Percentiles rank a stretch among this genome's conserved stretches.
Evolutionary conservation across 2,113 vertebrate genomes (phyloP).

Genomic region (Castor canadensis): DNA sequence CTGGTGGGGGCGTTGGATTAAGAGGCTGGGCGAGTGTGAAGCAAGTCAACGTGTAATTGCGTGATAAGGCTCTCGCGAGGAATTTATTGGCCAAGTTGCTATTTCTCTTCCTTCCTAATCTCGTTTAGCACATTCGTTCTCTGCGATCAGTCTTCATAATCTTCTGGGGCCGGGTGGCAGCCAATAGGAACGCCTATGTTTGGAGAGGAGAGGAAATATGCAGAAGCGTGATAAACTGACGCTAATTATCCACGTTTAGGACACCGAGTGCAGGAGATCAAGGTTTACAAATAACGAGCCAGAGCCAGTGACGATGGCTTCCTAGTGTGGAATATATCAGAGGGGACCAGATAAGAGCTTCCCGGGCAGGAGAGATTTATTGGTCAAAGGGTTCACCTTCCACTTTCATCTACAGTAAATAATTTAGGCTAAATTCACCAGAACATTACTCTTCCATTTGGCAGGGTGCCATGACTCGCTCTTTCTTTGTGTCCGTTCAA

Average conservation of each 20-base stretch:
- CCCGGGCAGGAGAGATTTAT: constrained; percentile 96
- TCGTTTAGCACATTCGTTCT: constrained; percentile 99
- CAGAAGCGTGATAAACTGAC: constrained; percentile 99
- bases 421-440: constrained; percentile 97
- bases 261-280: constrained; percentile 99
- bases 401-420: constrained; percentile 93
- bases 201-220: constrained; percentile 97
- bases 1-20: constrained; percentile 98
- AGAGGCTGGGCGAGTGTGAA: constrained; percentile 99
- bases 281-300: constrained; percentile 95
- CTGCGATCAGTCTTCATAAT: constrained; percentile 99
- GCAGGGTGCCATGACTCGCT: constrained; percentile 93
- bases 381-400: constrained; percentile 94
- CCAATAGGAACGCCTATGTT: constrained; percentile 95
- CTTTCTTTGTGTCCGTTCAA: constrained; percentile 91
- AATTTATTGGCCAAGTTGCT: constrained; percentile 99
- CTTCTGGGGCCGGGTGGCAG: constrained; percentile 98
- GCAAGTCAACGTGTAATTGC: constrained; percentile 99
- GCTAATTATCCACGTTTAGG: constrained; percentile 99
- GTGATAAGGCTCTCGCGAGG: constrained; percentile 99
- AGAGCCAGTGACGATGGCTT: constrained; percentile 94
- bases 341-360: constrained; percentile 98
- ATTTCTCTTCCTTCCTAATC: constrained; percentile 99
- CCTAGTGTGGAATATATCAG: constrained; percentile 94
- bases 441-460: constrained; percentile 95